Evolutionary conservation across 2,888 invertebrate species (phyloP).

Genomic region (Leptinotarsa peninsularis): DNA sequence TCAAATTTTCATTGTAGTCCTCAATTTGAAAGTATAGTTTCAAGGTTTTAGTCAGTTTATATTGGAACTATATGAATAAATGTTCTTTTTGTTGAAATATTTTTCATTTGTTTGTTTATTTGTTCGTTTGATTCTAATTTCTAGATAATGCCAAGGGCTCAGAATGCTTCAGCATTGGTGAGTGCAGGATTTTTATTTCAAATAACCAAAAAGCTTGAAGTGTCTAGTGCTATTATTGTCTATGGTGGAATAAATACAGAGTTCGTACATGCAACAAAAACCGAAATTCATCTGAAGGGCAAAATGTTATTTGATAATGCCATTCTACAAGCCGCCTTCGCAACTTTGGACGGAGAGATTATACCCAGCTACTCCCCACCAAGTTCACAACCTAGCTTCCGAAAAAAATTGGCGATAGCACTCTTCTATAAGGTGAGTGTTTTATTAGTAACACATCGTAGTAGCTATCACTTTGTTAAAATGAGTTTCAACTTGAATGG

Average conservation of each 20-base stretch:
- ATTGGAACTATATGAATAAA: no score
- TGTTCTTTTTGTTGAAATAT: not conserved
- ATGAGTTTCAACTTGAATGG: no score
- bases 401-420: conserved; percentile 77
- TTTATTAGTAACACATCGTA: not conserved
- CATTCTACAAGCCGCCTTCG: conserved; percentile 65
- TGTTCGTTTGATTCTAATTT: conserved; percentile 45
- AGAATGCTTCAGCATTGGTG: conserved; percentile 80
- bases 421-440: conserved; percentile 80
- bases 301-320: conserved; percentile 63
- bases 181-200: conserved; percentile 78
- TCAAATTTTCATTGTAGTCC: no score
- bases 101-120: conserved; percentile 4
- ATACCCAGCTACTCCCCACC: conserved; percentile 73
- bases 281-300: conserved; percentile 66
- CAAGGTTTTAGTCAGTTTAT: no score
- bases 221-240: conserved; percentile 70
- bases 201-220: conserved; percentile 66
- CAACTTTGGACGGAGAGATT: conserved; percentile 70
- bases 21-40: no score
- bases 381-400: conserved; percentile 76
- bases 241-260: conserved; percentile 73
- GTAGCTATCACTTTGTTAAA: no score
- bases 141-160: conserved; percentile 77
- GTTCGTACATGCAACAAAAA: conserved; percentile 67